Evolutionary conservation across 1,140 invertebrate species (phyloP).

Genomic region (Eubasilissa regina): DNA sequence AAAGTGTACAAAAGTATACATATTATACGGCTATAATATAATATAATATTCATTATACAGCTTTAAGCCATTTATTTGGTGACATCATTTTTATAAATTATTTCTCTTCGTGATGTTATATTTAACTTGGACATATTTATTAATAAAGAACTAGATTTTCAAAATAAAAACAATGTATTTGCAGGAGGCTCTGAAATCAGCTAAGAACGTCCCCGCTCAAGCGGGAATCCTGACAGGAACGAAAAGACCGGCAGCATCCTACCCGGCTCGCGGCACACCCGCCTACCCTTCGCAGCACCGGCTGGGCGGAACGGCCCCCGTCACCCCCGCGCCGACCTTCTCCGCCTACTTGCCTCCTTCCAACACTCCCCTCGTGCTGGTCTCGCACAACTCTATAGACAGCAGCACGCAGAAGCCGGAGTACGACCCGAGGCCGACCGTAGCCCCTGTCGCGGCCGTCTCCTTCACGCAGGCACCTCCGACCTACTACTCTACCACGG

Average conservation of each 20-base stretch:
- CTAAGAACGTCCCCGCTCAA: conserved; percentile 79
- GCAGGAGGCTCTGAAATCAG: conserved; percentile 78
- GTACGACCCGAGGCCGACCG: conserved; percentile 67
- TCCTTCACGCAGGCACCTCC: conserved; percentile 62
- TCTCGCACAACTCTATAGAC: conserved; percentile 70
- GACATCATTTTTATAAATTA: too few species aligned
- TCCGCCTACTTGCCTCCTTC: conserved; percentile 61
- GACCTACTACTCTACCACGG: conserved; percentile 62
- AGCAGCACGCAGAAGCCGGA: conserved; percentile 62
- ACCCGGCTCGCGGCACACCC: conserved; percentile 65
- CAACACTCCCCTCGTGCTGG: conserved; percentile 65
- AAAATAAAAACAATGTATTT: conserved; percentile 36
- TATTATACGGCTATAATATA: too few species aligned
- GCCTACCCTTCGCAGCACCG: conserved; percentile 65
- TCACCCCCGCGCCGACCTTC: conserved; percentile 61
- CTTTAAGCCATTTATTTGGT: too few species aligned
- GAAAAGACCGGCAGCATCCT: conserved; percentile 59
- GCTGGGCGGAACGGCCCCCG: conserved; percentile 64
- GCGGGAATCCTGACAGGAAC: conserved; percentile 74
- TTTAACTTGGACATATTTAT: too few species aligned
- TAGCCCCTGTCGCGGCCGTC: conserved; percentile 65
- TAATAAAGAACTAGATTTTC: too few species aligned
- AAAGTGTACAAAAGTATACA: too few species aligned
- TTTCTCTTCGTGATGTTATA: too few species aligned
- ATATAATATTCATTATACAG: too few species aligned